Percentiles rank a stretch among this genome's conserved stretches.
These are phyloP conservation scores for Erpobdella octoculata DNA, from an alignment of 2,888 invertebrate species.

Conservation along the genomic window DNA sequence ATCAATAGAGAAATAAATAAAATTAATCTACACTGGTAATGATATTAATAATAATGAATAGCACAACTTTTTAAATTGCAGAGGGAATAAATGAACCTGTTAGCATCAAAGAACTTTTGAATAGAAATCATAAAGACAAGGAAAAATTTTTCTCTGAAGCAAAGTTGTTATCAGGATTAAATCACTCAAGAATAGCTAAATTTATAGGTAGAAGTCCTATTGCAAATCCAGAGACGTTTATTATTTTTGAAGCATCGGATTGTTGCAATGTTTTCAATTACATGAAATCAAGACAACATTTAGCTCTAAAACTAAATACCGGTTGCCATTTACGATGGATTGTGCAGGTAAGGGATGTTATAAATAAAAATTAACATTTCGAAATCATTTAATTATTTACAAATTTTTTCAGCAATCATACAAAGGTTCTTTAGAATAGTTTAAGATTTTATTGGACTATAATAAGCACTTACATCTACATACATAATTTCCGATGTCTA, in stretches of 20 bases:
- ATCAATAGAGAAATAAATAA: too few species aligned
- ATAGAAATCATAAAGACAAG: not conserved
- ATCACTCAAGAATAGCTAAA: not conserved
- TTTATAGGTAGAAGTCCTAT: not conserved
- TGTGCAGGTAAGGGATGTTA: not conserved
- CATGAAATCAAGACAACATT: not conserved
- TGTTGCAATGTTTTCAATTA: not conserved
- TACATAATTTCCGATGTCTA: too few species aligned
- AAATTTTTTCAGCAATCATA: too few species aligned
- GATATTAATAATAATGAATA: too few species aligned
- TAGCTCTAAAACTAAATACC: too few species aligned
- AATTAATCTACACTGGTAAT: too few species aligned
- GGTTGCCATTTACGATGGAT: too few species aligned
- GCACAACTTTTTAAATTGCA: not conserved
- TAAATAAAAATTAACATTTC: not conserved
- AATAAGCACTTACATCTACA: too few species aligned
- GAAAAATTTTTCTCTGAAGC: not conserved
- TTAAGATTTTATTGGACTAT: too few species aligned
- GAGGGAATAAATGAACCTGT: not conserved
- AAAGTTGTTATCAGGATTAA: not conserved
- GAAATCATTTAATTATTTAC: too few species aligned
- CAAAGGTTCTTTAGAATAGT: too few species aligned
- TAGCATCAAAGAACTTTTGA: not conserved
- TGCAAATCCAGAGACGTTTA: not conserved
- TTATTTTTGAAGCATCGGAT: not conserved